Evolutionary conservation across 2,888 invertebrate species (phyloP), one percentile per base, ranked within the genome.

Genomic region (Resseliella maxima): DNA sequence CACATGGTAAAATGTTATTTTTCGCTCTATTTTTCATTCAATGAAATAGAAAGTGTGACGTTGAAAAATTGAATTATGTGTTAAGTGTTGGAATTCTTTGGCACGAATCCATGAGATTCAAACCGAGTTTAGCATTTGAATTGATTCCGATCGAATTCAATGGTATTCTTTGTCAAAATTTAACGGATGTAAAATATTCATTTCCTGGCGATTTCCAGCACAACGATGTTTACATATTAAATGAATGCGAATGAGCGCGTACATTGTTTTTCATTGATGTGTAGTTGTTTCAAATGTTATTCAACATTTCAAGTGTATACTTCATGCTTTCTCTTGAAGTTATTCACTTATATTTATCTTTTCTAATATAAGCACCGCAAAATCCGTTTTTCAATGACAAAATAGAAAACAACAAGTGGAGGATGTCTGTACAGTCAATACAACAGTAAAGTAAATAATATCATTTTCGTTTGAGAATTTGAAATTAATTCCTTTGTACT

Each of bases 401-500:
- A 10, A 72, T 3, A 35, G 31, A 72, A 72, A 35, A 35, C 72
- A 72, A 72, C 21, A 2, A 3, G 15, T 31, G 31, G 5, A 15
- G 8, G 5, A n/a, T n/a, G n/a, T n/a, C n/a, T n/a, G 72, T 15
- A 59, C 72, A 72, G 72, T 31, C 35, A 72, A 72, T 72, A 72
- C n/a, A n/a, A 35, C 72, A 72, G 72, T 31, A 72, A 27, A 38
- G 83, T 83, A 38, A 83, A 83, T 38, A 83, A 83, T 83, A 38
- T 83, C 38, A 83, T 83, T 83, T 83, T 83, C 83, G 38, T n/a
- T 36, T n/a, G 1, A 83, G 5, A 38, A 83, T 38, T 83, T 83
- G 83, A 83, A 83, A 83, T 83, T 83, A 83, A 83, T 83, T 38
- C 38, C 38, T 83, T 83, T 38, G 83, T 38, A 83, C 10, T 38